phyloP scores from a whole-genome alignment of 2,797 vertebrate genomes.

The Xenopus petersii region DNA sequence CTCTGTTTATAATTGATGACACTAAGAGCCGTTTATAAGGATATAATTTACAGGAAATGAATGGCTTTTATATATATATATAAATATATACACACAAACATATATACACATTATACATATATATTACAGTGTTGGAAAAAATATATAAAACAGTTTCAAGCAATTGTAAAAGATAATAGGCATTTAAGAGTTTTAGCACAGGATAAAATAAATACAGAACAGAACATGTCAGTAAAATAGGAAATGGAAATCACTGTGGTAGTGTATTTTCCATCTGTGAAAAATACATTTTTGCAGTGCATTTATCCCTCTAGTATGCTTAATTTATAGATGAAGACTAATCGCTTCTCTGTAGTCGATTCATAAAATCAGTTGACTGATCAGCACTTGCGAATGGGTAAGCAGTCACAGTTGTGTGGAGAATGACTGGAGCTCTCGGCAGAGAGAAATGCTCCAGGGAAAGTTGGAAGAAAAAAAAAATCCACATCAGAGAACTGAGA shows the following conservation, averaged over 20 bases:
- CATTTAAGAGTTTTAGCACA: too few species aligned
- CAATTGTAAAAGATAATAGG: too few species aligned
- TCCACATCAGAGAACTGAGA: neutral
- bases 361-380: constrained; percentile 45
- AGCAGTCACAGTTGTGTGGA: constrained; percentile 40
- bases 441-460: constrained; percentile 18
- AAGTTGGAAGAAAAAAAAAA: constrained; percentile 1
- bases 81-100: too few species aligned
- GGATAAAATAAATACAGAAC: too few species aligned
- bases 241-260: neutral
- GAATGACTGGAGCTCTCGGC: constrained; percentile 32
- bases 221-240: neutral
- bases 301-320: constrained; percentile 21
- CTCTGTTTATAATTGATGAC: too few species aligned
- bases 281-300: constrained; percentile 6
- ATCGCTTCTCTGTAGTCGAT: constrained; percentile 32
- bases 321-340: constrained; percentile 40
- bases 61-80: too few species aligned
- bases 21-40: too few species aligned
- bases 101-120: too few species aligned
- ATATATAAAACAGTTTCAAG: too few species aligned
- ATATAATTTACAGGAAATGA: too few species aligned
- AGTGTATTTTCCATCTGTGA: constrained; percentile 15
- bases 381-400: constrained; percentile 40
- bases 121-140: too few species aligned